Base-by-base conservation (phyloP, 2,888 invertebrate species). In the Epicampocera succincta region DNA sequence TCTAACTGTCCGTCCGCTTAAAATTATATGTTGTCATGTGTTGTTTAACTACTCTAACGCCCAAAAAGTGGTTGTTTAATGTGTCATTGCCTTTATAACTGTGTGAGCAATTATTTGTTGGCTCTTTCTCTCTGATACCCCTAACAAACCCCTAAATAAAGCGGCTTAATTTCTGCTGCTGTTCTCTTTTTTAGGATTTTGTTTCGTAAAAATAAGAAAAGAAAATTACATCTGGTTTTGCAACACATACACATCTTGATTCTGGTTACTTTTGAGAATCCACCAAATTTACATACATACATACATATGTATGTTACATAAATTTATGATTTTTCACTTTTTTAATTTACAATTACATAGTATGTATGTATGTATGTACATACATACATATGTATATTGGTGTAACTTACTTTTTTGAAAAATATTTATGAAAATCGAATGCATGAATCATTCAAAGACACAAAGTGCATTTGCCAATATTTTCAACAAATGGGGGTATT, bases 61-160 rank as follows among this genome's bases (percentile, higher is more conserved):
- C 74, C 74, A 74, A 82, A 82, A 82, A 82, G 78, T 82, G 78
- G 82, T 78, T 75, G 74, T 72, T 82, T 38, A 69, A 71, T 74
- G 66, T 82, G 82, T 82, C 82, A 78, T 78, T 82, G 82, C 78
- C 78, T 78, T 66, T 68, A 66, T 58, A 50, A 46, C 21, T 48
- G 25, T 66, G 25, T 61, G 50, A 50, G 25, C 29, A 38, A 25
- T 4, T 21, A 21, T n/a, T 15, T 38, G 52, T 42, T 63, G 54
- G 61, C 84, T 77, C 80, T 69, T 65, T 84, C 82, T 38, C 11
- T 44, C 82, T n/a, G 29, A 40, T 69, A 58, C 60, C 78, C 65
- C 58, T 60, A 77, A 71, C 69, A 66, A 78, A 78, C 81, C 81
- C 82, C 78, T 82, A 82, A 82, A 75, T 74, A 80, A 76, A 76